phyloP scores from a whole-genome alignment of 1,140 invertebrate genomes.

The Drosophila oshimai region DNA sequence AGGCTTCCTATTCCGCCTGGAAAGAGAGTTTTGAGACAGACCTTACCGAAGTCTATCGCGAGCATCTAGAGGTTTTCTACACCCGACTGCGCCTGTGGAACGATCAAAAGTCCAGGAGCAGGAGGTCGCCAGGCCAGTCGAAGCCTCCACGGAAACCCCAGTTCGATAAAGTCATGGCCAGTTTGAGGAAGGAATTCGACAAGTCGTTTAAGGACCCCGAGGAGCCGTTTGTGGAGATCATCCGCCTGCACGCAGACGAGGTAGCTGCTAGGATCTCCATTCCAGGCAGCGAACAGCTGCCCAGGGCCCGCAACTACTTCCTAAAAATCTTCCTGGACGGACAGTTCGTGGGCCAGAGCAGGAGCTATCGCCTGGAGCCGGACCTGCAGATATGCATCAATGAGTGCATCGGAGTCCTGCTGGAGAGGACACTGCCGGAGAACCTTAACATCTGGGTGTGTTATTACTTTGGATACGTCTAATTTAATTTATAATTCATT shows the following conservation, averaged over 20 bases:
- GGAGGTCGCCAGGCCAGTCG: background rate
- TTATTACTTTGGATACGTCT: background rate
- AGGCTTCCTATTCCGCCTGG: conserved; percentile 40
- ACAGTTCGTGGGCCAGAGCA: conserved; percentile 61
- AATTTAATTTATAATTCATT: background rate
- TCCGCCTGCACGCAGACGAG: conserved; percentile 48
- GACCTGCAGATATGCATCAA: conserved; percentile 72
- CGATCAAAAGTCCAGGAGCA: background rate
- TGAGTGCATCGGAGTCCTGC: conserved; percentile 59
- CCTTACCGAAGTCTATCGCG: conserved; percentile 79
- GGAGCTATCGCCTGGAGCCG: conserved; percentile 72
- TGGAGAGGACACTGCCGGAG: conserved; percentile 70
- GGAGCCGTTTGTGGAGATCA: conserved; percentile 83
- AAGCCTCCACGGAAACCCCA: conserved; percentile 73
- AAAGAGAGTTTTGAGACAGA: conserved; percentile 73
- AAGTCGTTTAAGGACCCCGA: conserved; percentile 83
- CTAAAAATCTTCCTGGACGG: conserved; percentile 67
- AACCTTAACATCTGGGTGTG: conserved; percentile 62
- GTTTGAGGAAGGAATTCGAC: conserved; percentile 69
- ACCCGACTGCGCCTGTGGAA: conserved; percentile 58
- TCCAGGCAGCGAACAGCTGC: conserved; percentile 8
- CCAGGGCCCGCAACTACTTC: conserved; percentile 69
- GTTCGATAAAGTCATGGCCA: conserved; percentile 63
- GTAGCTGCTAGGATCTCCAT: background rate
- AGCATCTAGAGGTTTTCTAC: conserved; percentile 72